A percentile compares a stretch with the other conserved stretches of the same genome.
Evolutionary conservation across 2,113 vertebrate species (phyloP).

Genomic region (Amblyornis subalaris): DNA sequence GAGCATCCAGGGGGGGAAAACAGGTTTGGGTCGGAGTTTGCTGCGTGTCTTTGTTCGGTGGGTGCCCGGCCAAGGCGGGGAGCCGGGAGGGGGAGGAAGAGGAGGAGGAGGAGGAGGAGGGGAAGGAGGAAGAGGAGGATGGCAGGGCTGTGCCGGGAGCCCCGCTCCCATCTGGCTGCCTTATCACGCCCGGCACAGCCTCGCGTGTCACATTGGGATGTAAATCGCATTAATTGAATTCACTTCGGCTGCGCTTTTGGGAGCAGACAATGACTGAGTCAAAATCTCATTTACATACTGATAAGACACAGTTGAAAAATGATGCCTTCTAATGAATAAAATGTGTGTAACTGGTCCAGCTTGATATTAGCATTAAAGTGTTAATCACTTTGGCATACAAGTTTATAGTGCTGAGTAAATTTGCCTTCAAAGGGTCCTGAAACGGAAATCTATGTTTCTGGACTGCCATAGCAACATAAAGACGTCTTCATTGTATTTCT

Average conservation of each 20-base stretch:
- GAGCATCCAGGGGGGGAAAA: accelerated
- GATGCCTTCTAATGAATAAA: conserved; percentile 62
- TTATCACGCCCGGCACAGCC: conserved; percentile 51
- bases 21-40: background rate
- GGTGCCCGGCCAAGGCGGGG: accelerated
- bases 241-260: conserved; percentile 52
- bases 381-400: conserved; percentile 51
- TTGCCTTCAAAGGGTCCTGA: conserved; percentile 45
- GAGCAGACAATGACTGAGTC: conserved; percentile 33
- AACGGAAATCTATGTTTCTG: conserved; percentile 33
- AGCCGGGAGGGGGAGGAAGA: accelerated
- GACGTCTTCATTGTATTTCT: conserved; percentile 51
- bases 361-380: conserved; percentile 64
- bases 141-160: background rate
- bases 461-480: conserved; percentile 45
- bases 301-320: conserved; percentile 56
- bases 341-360: conserved; percentile 48
- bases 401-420: conserved; percentile 52
- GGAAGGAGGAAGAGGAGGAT: background rate
- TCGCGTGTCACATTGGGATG: conserved; percentile 43
- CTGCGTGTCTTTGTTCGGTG: background rate
- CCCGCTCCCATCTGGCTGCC: conserved; percentile 46
- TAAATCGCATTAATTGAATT: conserved; percentile 64
- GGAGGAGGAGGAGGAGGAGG: background rate
- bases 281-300: conserved; percentile 62